These are phyloP conservation scores for Chionoecetes opilio DNA, from an alignment of 1,140 invertebrate species.

Conservation along the genomic window DNA sequence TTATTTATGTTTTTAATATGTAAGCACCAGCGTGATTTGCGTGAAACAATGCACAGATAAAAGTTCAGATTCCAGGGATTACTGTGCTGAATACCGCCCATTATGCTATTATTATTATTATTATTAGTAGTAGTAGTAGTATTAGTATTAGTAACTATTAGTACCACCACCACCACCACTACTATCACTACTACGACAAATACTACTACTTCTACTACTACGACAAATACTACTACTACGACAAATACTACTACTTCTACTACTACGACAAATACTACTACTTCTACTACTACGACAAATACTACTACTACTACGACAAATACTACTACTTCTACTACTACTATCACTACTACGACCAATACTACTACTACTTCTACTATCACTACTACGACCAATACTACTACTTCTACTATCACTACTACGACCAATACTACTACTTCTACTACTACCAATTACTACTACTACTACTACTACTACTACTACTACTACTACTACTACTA, in stretches of 20 bases:
- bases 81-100: too few species aligned
- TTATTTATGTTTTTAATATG: too few species aligned
- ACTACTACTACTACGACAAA: not conserved
- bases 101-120: not conserved
- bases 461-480: too few species aligned
- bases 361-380: not conserved
- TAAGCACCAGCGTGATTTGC: not conserved
- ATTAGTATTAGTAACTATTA: too few species aligned
- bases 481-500: too few species aligned
- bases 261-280: not conserved
- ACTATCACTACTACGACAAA: not conserved
- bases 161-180: not conserved
- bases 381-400: not conserved
- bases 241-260: not conserved
- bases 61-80: not conserved
- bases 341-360: not conserved
- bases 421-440: not conserved
- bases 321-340: not conserved
- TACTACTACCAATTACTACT: too few species aligned
- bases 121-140: not conserved
- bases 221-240: not conserved
- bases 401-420: not conserved
- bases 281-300: not conserved
- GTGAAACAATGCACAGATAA: not conserved
- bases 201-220: not conserved